These are phyloP conservation scores for Suillia variegata DNA, from an alignment of 2,888 invertebrate genomes.

Conservation along the genomic window DNA sequence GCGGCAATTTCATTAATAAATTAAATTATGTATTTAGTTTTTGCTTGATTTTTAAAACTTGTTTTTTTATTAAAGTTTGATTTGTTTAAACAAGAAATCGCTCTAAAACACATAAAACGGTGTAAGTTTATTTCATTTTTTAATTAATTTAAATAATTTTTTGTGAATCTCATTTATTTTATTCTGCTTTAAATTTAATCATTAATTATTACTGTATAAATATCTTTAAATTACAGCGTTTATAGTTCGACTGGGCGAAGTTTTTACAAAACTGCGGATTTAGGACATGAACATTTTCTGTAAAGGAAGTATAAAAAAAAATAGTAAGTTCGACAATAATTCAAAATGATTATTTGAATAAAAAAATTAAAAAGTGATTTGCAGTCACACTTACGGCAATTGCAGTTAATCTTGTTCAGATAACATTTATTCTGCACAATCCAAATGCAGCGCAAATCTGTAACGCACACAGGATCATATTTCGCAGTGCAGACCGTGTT, in stretches of 20 bases:
- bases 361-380: too few relatives aligned
- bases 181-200: too few relatives aligned
- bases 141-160: too few relatives aligned
- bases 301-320: neutral
- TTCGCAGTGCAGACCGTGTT: neutral
- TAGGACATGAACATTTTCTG: slow-evolving; percentile 6
- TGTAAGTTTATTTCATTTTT: neutral
- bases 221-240: slow-evolving; percentile 19
- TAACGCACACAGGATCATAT: slow-evolving; percentile 16
- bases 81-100: too few relatives aligned
- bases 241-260: slow-evolving; percentile 11
- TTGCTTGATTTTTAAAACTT: too few relatives aligned
- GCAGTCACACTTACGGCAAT: slow-evolving; percentile 13
- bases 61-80: too few relatives aligned
- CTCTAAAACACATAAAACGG: neutral
- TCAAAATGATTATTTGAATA: too few relatives aligned
- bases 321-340: neutral
- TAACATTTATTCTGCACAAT: slow-evolving; percentile 12
- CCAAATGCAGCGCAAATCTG: slow-evolving; percentile 14
- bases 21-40: too few relatives aligned
- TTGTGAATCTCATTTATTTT: too few relatives aligned
- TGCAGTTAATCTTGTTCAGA: slow-evolving; percentile 13
- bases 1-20: too few relatives aligned
- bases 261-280: slow-evolving; percentile 13
- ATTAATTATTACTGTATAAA: slow-evolving; percentile 8